Percentiles rank a stretch among this genome's conserved stretches.
These are phyloP conservation scores for Struthidea cinerea DNA, from an alignment of 2,113 vertebrate genomes.

Conservation along the genomic window DNA sequence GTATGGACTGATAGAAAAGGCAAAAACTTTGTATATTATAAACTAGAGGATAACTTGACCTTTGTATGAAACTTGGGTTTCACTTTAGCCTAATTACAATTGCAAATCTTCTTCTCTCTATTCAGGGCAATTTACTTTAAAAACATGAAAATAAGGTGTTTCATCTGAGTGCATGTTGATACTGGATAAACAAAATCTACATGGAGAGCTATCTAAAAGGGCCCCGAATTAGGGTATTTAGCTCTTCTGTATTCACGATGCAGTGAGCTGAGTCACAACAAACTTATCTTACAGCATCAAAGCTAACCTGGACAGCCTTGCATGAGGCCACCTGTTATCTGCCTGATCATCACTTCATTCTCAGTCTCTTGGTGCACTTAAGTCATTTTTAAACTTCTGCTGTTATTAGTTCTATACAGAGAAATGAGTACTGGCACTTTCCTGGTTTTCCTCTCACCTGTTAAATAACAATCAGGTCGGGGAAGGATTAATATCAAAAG, in stretches of 20 bases:
- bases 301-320: slow-evolving; percentile 10
- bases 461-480: slow-evolving; percentile 18
- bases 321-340: slow-evolving; percentile 5
- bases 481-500: neutral
- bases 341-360: slow-evolving; percentile 44
- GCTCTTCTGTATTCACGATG: slow-evolving; percentile 40
- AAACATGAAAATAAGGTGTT: slow-evolving; percentile 51
- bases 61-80: slow-evolving; percentile 48
- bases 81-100: slow-evolving; percentile 25
- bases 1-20: neutral
- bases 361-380: neutral
- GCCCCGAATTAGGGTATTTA: neutral
- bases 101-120: slow-evolving; percentile 36
- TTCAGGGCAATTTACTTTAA: slow-evolving; percentile 54
- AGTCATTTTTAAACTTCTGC: neutral
- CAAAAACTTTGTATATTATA: slow-evolving; percentile 5
- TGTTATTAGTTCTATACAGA: slow-evolving; percentile 42
- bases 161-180: slow-evolving; percentile 43
- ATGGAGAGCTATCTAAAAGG: slow-evolving; percentile 21
- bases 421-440: slow-evolving; percentile 31
- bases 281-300: slow-evolving; percentile 1
- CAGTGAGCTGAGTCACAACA: slow-evolving; percentile 9
- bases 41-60: slow-evolving; percentile 39
- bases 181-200: slow-evolving; percentile 60
- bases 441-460: slow-evolving; percentile 22